Evolutionary conservation across 2,888 invertebrate genomes (phyloP), one percentile per base, ranked within the genome.

Genomic region (Cosmia trapezina): DNA sequence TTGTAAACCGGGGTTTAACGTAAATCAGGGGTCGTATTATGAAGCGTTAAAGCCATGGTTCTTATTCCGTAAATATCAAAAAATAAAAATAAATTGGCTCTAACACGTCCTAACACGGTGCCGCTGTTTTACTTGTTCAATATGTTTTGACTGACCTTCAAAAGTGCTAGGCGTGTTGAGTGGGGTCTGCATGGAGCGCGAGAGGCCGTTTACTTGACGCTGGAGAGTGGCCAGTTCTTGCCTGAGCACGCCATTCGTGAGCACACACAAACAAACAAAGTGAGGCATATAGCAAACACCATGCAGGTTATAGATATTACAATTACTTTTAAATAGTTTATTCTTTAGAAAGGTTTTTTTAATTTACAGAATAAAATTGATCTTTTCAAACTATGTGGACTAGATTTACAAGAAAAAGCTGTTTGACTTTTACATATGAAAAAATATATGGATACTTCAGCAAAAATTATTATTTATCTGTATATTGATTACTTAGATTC

Each of bases 211-310:
- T 97, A 98, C 96, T 97, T 97, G 98, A 97, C 96, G 97, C 97
- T 98, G 98, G 97, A 98, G 97, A 96, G 97, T 97, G 97, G 97
- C 97, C 97, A 98, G 97, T 97, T 98, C 97, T 97, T 97, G 91
- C 96, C 96, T 96, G 96, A 81, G 87, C 88, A 91, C 94, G 91
- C 92, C 91, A 88, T 89, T 90, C 96, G 97, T 97, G 96, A 92
- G 96, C 94, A 91, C 93, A 94, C 93, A 94, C 93, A 91, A 93
- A 93, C 90, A 93, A 90, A 92, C 91, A 90, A 81, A 70, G 83
- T 83, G 75, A 81, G 81, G 83, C 76, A 77, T 64, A 70, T 75
- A 83, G 65, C 62, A 59, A 81, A 80, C 65, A 86, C 72, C 84
- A 84, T 88, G 84, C 85, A 69, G 14, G 22, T 49, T 68, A 62